A percentile compares a stretch with the other conserved stretches of the same genome.
These are phyloP conservation scores for Sogatella furcifera DNA, from an alignment of 1,140 invertebrate species.

Conservation along the genomic window DNA sequence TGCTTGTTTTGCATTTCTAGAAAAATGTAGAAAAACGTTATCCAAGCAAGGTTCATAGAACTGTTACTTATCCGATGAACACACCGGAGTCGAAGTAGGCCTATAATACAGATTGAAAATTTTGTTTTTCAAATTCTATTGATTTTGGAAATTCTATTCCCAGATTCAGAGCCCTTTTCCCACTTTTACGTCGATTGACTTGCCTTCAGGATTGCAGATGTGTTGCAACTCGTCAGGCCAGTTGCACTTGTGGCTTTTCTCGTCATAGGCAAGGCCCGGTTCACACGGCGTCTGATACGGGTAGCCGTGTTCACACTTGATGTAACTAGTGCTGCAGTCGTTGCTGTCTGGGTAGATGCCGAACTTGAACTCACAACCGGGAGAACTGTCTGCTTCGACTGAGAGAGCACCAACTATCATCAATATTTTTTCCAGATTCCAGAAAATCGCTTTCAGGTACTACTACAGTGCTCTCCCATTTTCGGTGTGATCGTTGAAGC, in stretches of 20 bases:
- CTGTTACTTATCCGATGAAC: too few species aligned
- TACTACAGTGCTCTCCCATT: too few species aligned
- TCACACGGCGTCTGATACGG: slow-evolving; percentile 70
- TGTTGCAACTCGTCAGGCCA: slow-evolving; percentile 84
- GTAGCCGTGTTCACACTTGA: slow-evolving; percentile 74
- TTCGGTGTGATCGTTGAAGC: too few species aligned
- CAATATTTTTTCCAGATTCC: not conserved
- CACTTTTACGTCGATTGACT: slow-evolving; percentile 8
- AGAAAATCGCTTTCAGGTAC: too few species aligned
- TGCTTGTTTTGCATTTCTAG: too few species aligned
- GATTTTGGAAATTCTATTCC: not conserved
- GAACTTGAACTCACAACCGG: slow-evolving; percentile 79
- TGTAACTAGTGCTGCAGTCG: slow-evolving; percentile 72
- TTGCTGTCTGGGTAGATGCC: slow-evolving; percentile 71
- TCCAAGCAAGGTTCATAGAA: too few species aligned
- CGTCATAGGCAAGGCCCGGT: slow-evolving; percentile 77
- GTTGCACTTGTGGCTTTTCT: slow-evolving; percentile 78
- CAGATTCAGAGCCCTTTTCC: too few species aligned
- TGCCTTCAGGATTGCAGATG: slow-evolving; percentile 77
- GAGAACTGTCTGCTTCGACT: slow-evolving; percentile 66
- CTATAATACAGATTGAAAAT: too few species aligned
- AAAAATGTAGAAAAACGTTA: too few species aligned
- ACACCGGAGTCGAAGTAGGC: too few species aligned
- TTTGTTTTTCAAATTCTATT: too few species aligned
- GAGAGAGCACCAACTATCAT: slow-evolving; percentile 22